phyloP scores from a whole-genome alignment of 2,888 invertebrate species.

The Yponomeuta evonymella region DNA sequence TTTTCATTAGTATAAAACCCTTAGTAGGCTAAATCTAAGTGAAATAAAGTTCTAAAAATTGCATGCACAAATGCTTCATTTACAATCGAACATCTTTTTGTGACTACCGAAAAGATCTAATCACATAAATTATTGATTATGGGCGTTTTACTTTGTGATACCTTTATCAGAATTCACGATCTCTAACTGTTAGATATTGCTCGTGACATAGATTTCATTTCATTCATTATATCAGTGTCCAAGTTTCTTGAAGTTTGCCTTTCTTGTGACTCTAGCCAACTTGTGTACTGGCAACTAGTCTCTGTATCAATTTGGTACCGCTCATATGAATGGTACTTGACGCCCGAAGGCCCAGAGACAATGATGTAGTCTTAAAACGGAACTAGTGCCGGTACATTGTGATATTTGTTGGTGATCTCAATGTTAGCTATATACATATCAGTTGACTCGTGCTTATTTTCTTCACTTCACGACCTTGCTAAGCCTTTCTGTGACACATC shows the following conservation, averaged over 20 bases:
- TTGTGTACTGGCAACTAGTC: conserved; percentile 46
- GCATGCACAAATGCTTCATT: not conserved
- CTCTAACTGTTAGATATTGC: conserved; percentile 71
- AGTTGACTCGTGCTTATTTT: conserved; percentile 60
- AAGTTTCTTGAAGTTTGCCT: conserved; percentile 36
- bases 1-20: not conserved
- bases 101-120: not conserved
- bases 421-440: conserved; percentile 28
- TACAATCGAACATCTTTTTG: not conserved
- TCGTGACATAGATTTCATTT: conserved; percentile 69
- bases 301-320: conserved; percentile 41
- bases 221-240: conserved; percentile 63
- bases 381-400: not conserved
- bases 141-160: conserved; percentile 77
- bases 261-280: conserved; percentile 21
- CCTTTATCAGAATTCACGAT: conserved; percentile 66
- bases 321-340: conserved; percentile 41
- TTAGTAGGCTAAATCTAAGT: not conserved
- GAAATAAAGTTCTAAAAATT: not conserved
- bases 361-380: not conserved
- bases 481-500: conserved; percentile 56
- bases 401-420: not conserved
- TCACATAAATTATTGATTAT: conserved; percentile 24
- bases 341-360: not conserved
- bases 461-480: conserved; percentile 58